These are phyloP conservation scores for Aphodius sticticus DNA, from an alignment of 2,888 invertebrate genomes.

Conservation along the genomic window DNA sequence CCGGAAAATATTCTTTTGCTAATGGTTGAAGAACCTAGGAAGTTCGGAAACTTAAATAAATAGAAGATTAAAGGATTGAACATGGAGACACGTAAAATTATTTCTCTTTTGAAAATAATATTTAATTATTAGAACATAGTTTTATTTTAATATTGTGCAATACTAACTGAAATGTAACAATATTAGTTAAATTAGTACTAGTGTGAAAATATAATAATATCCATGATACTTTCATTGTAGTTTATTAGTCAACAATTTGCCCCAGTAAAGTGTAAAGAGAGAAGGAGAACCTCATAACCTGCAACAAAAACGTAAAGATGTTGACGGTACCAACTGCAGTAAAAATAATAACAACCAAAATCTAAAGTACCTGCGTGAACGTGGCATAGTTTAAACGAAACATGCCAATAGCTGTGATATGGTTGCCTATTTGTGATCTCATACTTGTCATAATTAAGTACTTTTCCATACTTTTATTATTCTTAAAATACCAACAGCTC, in stretches of 20 bases:
- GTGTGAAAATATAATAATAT: neutral
- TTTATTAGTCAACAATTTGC: neutral
- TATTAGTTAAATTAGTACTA: neutral
- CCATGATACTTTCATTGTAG: too few species aligned
- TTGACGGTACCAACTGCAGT: neutral
- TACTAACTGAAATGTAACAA: neutral
- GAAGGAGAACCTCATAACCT: slow-evolving; percentile 28
- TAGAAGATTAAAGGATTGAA: too few species aligned
- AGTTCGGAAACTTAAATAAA: too few species aligned
- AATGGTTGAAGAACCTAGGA: too few species aligned
- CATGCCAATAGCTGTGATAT: slow-evolving; percentile 38
- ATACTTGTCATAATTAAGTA: slow-evolving; percentile 36
- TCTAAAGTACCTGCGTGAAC: slow-evolving; percentile 27
- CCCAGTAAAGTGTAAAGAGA: slow-evolving; percentile 29
- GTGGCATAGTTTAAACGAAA: slow-evolving; percentile 41
- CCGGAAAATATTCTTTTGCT: too few species aligned
- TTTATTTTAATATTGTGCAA: neutral
- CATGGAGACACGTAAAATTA: too few species aligned
- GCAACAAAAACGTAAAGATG: slow-evolving; percentile 9
- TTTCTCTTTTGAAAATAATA: too few species aligned
- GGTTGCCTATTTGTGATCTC: slow-evolving; percentile 35
- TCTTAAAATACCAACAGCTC: slow-evolving; percentile 35
- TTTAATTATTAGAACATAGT: neutral
- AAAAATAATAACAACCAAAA: slow-evolving; percentile 21
- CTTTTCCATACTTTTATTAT: slow-evolving; percentile 32